Evolutionary conservation across 2,888 invertebrate genomes (phyloP).

Genomic region (Eupsilia transversa): DNA sequence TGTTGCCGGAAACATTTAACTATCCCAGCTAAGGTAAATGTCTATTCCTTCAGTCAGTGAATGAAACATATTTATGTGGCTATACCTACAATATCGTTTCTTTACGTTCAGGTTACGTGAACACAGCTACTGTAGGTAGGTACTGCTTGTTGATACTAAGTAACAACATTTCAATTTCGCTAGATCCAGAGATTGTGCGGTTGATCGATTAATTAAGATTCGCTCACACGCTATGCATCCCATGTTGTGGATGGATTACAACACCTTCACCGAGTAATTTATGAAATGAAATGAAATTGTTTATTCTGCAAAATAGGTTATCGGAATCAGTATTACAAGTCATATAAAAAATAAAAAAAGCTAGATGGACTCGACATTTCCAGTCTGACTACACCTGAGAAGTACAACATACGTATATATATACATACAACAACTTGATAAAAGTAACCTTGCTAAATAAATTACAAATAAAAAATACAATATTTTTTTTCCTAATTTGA

Average conservation of each 20-base stretch:
- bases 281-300: too few species aligned
- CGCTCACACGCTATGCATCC: not conserved
- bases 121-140: not conserved
- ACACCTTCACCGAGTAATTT: slow-evolving; percentile 6
- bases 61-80: slow-evolving; percentile 37
- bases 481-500: not conserved
- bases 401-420: too few species aligned
- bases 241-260: slow-evolving; percentile 6
- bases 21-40: slow-evolving; percentile 28
- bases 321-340: too few species aligned
- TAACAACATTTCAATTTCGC: slow-evolving; percentile 20
- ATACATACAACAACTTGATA: not conserved
- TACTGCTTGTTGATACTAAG: not conserved
- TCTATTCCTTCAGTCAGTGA: slow-evolving; percentile 9
- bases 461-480: too few species aligned
- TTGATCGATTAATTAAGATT: slow-evolving; percentile 39
- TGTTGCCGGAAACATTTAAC: slow-evolving; percentile 48
- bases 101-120: slow-evolving; percentile 6
- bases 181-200: slow-evolving; percentile 8
- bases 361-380: too few species aligned
- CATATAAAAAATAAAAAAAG: too few species aligned
- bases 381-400: too few species aligned
- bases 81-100: not conserved
- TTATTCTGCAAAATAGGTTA: too few species aligned
- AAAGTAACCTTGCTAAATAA: not conserved